Percentiles rank a stretch among this genome's conserved stretches.
Evolutionary conservation across 2,113 vertebrate genomes (phyloP).

Genomic region (Boulengeromyrus knoepffleri): DNA sequence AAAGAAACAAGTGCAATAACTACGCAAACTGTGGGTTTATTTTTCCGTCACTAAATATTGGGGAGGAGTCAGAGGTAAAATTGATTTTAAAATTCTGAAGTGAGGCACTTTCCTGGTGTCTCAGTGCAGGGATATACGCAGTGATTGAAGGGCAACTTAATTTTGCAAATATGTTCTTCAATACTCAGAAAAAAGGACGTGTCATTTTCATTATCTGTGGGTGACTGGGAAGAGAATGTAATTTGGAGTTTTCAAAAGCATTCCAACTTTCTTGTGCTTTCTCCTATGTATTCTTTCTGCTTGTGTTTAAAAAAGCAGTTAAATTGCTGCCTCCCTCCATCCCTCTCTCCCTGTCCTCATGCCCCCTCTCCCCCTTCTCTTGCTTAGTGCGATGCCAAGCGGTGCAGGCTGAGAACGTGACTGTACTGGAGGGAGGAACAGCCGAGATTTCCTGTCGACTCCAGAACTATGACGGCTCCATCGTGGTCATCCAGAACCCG

Average conservation of each 20-base stretch:
- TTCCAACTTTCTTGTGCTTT: constrained; percentile 26
- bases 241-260: not conserved
- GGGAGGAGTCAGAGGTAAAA: not conserved
- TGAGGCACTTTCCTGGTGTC: not conserved
- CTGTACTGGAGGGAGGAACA: constrained; percentile 76
- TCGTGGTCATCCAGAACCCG: constrained; percentile 89
- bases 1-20: not conserved
- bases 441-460: constrained; percentile 83
- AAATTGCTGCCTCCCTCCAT: not conserved
- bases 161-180: not conserved
- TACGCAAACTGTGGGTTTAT: not conserved
- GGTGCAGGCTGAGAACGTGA: constrained; percentile 86
- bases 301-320: not conserved
- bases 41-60: not conserved
- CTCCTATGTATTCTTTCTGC: not conserved
- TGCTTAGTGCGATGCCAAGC: constrained; percentile 65
- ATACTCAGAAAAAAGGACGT: not conserved
- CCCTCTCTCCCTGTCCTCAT: not conserved
- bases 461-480: constrained; percentile 85
- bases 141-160: constrained; percentile 4
- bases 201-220: constrained; percentile 10
- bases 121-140: not conserved
- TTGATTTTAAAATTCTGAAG: not conserved
- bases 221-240: not conserved
- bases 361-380: constrained; percentile 23